Percentiles rank a stretch among this genome's conserved stretches.
phyloP scores from a whole-genome alignment of 2,113 vertebrate genomes.

The Terrapene triunguis region DNA sequence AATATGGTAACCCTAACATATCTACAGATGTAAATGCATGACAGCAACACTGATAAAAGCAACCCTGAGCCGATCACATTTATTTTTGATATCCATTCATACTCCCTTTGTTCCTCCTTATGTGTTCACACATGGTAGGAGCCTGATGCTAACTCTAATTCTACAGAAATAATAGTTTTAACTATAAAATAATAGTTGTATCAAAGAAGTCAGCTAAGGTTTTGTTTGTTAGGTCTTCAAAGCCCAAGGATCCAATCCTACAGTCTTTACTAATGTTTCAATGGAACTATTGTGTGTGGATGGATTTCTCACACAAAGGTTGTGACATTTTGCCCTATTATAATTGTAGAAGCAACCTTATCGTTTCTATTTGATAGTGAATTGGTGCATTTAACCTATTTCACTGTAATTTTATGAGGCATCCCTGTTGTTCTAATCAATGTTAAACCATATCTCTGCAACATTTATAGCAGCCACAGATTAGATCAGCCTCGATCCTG shows the following conservation, averaged over 20 bases:
- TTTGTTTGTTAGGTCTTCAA: background rate
- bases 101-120: background rate
- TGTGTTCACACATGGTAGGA: background rate
- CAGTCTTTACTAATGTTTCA: background rate
- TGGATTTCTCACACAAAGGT: slow-evolving; percentile 5
- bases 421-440: slow-evolving; percentile 56
- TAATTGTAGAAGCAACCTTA: slow-evolving; percentile 52
- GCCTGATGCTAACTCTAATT: background rate
- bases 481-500: slow-evolving; percentile 1
- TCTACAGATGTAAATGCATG: background rate
- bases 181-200: background rate
- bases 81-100: background rate
- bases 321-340: background rate
- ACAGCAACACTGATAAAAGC: background rate
- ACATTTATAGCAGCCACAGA: slow-evolving; percentile 25
- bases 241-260: background rate
- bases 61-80: background rate
- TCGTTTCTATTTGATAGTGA: background rate
- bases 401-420: slow-evolving; percentile 39
- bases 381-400: slow-evolving; percentile 22
- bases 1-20: background rate
- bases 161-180: background rate
- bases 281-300: background rate
- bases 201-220: background rate
- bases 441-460: slow-evolving; percentile 21